Evolutionary conservation across 2,797 vertebrate genomes (phyloP), one percentile per base, ranked within the genome.

Genomic region (Falco cherrug): DNA sequence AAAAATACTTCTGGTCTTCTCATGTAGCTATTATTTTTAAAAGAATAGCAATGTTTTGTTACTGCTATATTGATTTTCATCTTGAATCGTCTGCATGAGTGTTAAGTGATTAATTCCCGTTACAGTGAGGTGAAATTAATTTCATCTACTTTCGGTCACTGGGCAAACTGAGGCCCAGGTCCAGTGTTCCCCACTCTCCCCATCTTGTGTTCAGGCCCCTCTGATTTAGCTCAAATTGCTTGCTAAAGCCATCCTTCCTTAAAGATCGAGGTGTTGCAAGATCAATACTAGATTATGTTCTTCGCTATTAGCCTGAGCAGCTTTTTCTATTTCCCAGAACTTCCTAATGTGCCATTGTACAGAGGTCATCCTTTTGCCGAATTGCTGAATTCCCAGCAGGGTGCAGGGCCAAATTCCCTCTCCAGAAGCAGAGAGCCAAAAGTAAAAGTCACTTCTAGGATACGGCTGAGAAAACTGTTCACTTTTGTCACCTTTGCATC

Each of bases 211-310:
- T 71, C 35, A 67, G 48, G 48, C 60, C 43, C 81, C 57, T 77
- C 79, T 48, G n/a, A 68, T n/a, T 39, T 70, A 82, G 56, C 63
- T 84, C 95, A 82, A 60, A 77, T 84, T 82, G 56, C 77, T 84
- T 86, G 33, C 87, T 87, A 20, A 91, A 90, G 71, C 35, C 24
- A 70, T 69, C 22, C 43, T 50, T 83, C 48, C 70, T 73, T 92
- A 67, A 78, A 45, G 54, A 84, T 57, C 57, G 64, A 94, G 56
- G 65, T 50, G 71, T 84, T 90, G 51, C 35, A 43, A 86, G 76
- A 80, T 92, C 89, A 75, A 79, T 84, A 82, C 68, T 4, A 84
- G 83, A 87, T 86, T 71, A 91, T 91, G 89, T 95, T 96, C 86
- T 93, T 95, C 74, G 67, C 81, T 94, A 61, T 92, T 94, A 93